Evolutionary conservation across 1,140 invertebrate species (phyloP).

Genomic region (Drosophila persimilis): DNA sequence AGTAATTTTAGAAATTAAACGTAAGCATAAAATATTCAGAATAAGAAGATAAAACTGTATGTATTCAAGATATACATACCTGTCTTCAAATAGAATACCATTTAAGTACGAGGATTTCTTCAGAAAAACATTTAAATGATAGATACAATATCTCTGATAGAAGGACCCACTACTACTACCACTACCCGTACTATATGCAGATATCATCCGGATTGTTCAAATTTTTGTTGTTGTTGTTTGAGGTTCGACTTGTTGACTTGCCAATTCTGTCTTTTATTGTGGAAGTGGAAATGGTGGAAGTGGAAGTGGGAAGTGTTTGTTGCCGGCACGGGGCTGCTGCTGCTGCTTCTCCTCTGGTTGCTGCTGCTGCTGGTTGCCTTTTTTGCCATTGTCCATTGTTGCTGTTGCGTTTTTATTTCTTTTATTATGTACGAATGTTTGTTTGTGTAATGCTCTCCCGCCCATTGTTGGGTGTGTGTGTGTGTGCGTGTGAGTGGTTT

Average conservation of each 20-base stretch:
- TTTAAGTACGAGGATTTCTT: no score
- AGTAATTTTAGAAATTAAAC: no score
- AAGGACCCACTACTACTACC: no score
- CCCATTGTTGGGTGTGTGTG: slow-evolving; percentile 53
- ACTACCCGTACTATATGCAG: not conserved
- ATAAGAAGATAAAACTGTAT: no score
- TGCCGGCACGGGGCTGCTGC: no score
- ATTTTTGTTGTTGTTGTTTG: slow-evolving; percentile 10
- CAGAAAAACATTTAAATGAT: no score
- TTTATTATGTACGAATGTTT: slow-evolving; percentile 78
- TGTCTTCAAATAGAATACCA: no score
- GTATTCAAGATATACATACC: no score
- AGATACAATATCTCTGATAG: no score
- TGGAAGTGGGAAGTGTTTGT: no score
- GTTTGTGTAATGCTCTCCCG: slow-evolving; percentile 69
- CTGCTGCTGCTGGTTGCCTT: slow-evolving; percentile 39
- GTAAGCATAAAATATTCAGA: no score
- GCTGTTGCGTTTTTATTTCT: slow-evolving; percentile 78
- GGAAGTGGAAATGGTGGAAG: not conserved
- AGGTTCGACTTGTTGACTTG: slow-evolving; percentile 67
- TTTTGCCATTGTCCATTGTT: slow-evolving; percentile 69
- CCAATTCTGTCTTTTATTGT: slow-evolving; percentile 56
- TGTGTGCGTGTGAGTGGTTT: slow-evolving; percentile 46
- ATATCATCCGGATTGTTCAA: slow-evolving; percentile 26
- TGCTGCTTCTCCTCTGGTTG: slow-evolving; percentile 52